Evolutionary conservation across 1,140 invertebrate species (phyloP).

Genomic region (Calycopis cecrops): DNA sequence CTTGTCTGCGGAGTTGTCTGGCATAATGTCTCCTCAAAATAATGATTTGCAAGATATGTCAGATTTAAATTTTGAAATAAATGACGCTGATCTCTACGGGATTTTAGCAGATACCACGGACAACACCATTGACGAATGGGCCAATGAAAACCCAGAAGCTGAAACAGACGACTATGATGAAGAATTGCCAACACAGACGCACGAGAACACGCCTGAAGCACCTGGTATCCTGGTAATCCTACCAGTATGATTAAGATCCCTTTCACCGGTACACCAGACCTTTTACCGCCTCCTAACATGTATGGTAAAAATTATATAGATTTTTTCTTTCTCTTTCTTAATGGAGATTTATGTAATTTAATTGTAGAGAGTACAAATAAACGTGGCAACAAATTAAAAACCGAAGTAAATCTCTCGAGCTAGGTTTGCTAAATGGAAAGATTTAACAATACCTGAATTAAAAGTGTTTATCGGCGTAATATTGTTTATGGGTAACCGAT

Average conservation of each 20-base stretch:
- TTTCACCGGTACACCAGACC: slow-evolving; percentile 20
- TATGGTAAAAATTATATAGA: slow-evolving; percentile 17
- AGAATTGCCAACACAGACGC: slow-evolving; percentile 1
- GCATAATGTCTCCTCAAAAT: slow-evolving; percentile 16
- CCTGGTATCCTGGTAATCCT: slow-evolving; percentile 23
- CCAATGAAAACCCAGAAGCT: slow-evolving; percentile 16
- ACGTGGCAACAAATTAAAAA: slow-evolving; percentile 22
- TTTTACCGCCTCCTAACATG: slow-evolving; percentile 22
- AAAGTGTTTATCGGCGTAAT: slow-evolving; percentile 18
- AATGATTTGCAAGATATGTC: slow-evolving; percentile 7
- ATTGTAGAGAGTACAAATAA: slow-evolving; percentile 20
- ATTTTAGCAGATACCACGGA: slow-evolving; percentile 14
- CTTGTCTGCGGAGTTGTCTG: slow-evolving; percentile 19
- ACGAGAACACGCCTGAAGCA: slow-evolving; percentile 8
- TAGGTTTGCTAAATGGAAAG: slow-evolving; percentile 19
- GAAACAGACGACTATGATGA: slow-evolving; percentile 7
- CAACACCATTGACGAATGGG: slow-evolving; percentile 12
- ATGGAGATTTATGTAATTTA: slow-evolving; percentile 16
- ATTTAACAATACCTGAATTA: slow-evolving; percentile 16
- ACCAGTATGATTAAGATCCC: slow-evolving; percentile 17
- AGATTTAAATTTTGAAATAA: slow-evolving; percentile 13
- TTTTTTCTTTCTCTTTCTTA: slow-evolving; percentile 24
- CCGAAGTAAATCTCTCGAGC: slow-evolving; percentile 8
- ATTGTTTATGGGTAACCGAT: slow-evolving; percentile 19
- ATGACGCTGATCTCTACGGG: slow-evolving; percentile 17